Base-by-base conservation (phyloP, 2,113 vertebrate species). In the Charadrius vociferus region DNA sequence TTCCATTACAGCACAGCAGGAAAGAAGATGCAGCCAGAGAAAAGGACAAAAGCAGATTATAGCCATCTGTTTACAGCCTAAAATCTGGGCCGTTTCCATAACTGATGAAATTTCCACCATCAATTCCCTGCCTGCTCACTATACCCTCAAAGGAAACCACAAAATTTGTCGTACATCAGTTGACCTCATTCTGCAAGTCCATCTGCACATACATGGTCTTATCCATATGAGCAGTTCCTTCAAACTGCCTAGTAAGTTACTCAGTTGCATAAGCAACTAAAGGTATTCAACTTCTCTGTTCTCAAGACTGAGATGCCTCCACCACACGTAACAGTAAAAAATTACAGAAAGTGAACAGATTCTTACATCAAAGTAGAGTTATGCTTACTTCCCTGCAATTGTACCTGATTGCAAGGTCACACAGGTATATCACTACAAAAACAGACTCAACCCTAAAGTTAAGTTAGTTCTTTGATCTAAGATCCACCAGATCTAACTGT, bases 31-130 rank as follows among this genome's bases (percentile, higher is more conserved):
- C 53, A 91, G 95, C 81, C 83, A 94, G 86, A 91, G 63, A 93
- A 93, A 93, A 96, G 84, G 81, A 95, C 93, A 97, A 97, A 94
- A 95, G 95, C 93, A 95, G 93, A 96, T 96, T 86, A 97, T 19
- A 93, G 93, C 95, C 91, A 97, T 97, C 95, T 97, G 91, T 89
- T 85, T 81, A 86, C 26, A 88, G 89, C 81, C 87, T 74, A 36
- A 45, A 97, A 93, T 87, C 81, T 95, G 94, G 81, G 74, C 73
- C 0, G 1, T 67, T 91, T 87, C 91, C 95, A 96, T 59, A 80
- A 88, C 41, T 74, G 71, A 93, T 72, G 81, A 91, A 85, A 94
- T 85, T 91, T 82, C 85, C 49, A 85, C 90, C 66, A 90, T 37
- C 87, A 86, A 3, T 34, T 92, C 85, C 78, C 78, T 88, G 71